Evolutionary conservation across 2,113 vertebrate genomes (phyloP), one percentile per base, ranked within the genome.

Genomic region (Limnothrissa miodon): DNA sequence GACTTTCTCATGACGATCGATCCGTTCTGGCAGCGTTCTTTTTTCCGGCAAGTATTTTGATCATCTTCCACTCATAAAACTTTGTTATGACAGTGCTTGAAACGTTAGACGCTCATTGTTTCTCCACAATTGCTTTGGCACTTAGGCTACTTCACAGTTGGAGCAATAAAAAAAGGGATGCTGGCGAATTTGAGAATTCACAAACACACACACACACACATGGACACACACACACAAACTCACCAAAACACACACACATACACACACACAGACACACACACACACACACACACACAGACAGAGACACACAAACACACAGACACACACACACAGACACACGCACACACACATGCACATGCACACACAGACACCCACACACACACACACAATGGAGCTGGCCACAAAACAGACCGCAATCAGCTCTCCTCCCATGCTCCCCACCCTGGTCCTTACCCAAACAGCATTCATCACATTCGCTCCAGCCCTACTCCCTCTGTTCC

Each of bases 41-140:
- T 11, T 36, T 70, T 15, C 4, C 29, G 17, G 10, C 29, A 9
- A 33, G 66, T 70, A 17, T 70, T 36, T 36, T 36, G 66, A 70
- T 70, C 66, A 36, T 70, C 66, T 1, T 36, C 66, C 66, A 17
- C 62, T 10, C 25, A 10, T 70, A 70, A 70, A 21, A 29, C 8
- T 70, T 62, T 70, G 62, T 70, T 29, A 36, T 70, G 62, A 70
- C 66, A 70, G 5, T 70, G 66, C 29, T 36, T 29, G 66, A 70
- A 36, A 17, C 29, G 29, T 36, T 17, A 17, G 33, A 36, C 29
- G 33, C 29, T 36, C 29, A 70, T 70, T 74, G 66, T 74, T 74
- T 33, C 66, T 36, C 29, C 33, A 36, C 36, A 74, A 74, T 74
- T 74, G 66, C 29, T 33, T 74, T 74, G 66, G 66, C 66, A 74